Base-by-base conservation (phyloP, 2,888 invertebrate genomes). In the Cheilosia grossa region DNA sequence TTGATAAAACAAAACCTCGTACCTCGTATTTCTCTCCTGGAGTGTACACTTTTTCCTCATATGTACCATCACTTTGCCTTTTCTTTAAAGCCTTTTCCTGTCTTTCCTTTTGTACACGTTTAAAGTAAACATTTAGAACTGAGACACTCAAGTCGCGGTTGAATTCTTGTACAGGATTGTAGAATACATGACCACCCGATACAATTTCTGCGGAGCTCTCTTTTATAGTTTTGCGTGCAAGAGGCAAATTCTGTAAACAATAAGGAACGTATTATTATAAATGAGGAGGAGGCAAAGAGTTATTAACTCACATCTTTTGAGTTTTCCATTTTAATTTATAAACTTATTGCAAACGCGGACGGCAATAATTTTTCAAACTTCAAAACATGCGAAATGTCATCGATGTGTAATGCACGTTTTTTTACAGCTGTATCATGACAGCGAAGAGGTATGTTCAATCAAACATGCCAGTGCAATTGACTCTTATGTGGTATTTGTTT, bases 81-180 rank as follows among this genome's bases (percentile, higher is more conserved):
- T 67, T 81, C 80, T 88, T 88, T 53, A 88, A 79, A 81, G 88
- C 82, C 87, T 89, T 82, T 87, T 89, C 89, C 87, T 88, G 87
- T 17, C 91, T 89, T 58, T 91, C 90, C 72, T 89, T 92, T 88
- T 92, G 93, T 24, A 91, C 56, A 3, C 94, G 93, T 88, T 93
- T 92, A 7, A 94, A 93, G 89, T 95, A 96, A n/a, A 95, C 93
- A 77, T 93, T 94, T 24, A 97, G 90, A 0, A 96, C 96, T 5
- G 95, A 94, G 88, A 97, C 94, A 90, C 97, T 97, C 63, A 99
- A 93, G 92, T 99, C 99, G 87, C 99, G 94, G 91, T 99, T 99
- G 89, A 99, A 99, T 91, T 99, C 98, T 92, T 99, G 98, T 1
- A 99, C 99, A 0, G 99, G 97, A 92, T 99, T 99, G 90, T 99